A percentile compares a stretch with the other conserved stretches of the same genome.
Conservation (phyloP, 1,140 invertebrate species). For the Hypothenemus hampei region DNA sequence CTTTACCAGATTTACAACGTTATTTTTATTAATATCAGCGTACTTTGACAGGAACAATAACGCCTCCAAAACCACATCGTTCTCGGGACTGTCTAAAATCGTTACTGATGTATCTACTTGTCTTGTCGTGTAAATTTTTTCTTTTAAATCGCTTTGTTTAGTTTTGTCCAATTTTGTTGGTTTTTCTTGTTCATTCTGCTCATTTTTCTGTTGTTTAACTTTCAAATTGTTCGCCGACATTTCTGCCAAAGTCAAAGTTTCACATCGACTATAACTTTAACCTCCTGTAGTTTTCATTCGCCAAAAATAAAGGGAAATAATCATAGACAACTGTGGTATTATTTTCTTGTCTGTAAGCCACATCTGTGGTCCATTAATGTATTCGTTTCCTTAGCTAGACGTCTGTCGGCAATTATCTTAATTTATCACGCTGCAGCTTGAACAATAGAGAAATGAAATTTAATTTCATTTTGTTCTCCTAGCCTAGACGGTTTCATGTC, state of each 20-base stretch:
- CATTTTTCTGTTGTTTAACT: neutral
- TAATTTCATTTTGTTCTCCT: constrained; percentile 11
- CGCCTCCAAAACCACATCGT: constrained; percentile 33
- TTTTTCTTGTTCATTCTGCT: constrained; percentile 4
- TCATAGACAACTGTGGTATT: constrained; percentile 12
- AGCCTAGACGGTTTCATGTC: constrained; percentile 9
- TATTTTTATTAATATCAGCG: constrained; percentile 31
- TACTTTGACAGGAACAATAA: constrained; percentile 37
- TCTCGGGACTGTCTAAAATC: constrained; percentile 35
- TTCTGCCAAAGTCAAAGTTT: no score
- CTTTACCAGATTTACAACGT: constrained; percentile 26
- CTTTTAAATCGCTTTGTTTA: constrained; percentile 29
- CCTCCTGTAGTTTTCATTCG: no score
- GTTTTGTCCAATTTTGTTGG: constrained; percentile 21
- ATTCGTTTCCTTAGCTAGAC: constrained; percentile 15
- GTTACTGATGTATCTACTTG: constrained; percentile 36
- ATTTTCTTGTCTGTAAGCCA: constrained; percentile 4
- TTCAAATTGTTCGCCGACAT: no score
- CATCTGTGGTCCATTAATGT: constrained; percentile 21
- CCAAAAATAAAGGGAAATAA: constrained; percentile 5
- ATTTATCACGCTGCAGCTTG: constrained; percentile 17
- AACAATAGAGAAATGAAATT: constrained; percentile 25
- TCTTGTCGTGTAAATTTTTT: constrained; percentile 32
- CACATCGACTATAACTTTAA: no score
- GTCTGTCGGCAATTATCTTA: constrained; percentile 13